Base-by-base conservation (phyloP, 2,888 invertebrate genomes). In the Athetis lepigone region DNA sequence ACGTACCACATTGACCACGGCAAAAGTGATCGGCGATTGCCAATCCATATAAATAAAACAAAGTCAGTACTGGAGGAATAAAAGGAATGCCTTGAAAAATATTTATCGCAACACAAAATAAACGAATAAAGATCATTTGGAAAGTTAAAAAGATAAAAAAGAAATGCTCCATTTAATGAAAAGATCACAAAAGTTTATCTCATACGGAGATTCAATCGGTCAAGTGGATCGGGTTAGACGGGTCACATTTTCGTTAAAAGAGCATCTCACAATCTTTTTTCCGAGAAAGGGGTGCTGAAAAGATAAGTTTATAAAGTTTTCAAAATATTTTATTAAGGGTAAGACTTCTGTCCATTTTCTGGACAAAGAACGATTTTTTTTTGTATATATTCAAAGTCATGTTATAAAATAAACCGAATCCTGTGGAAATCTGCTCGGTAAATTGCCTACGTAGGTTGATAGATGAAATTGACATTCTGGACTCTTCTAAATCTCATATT, bases 221-320 rank as follows among this genome's bases (percentile, higher is more conserved):
- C 63, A 50, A 62, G 46, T 29, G n/a, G 23, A 39, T 4, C 37
- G 21, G 37, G 16, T 25, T 43, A 55, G 25, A 37, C 47, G 23
- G 70, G 39, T 56, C 45, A 56, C 49, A 40, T 36, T 62, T 23
- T 43, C 33, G 49, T 52, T 52, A 69, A 69, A 60, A 42, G 61
- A 58, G 33, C 45, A 52, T 54, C 29, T 23, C 25, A 27, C 6
- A 36, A 50, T 49, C n/a, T n/a, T 39, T 67, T 19, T 19, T 19
- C 13, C 3, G 4, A 33, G 18, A 19, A 55, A 21, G 21, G 23
- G 18, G 9, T 29, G 16, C 16, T 16, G n/a, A 19, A 37, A 29
- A 33, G 2, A 47, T 29, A 39, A 37, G 6, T 16, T 39, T 33
- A 49, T 0, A 19, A 6, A 5, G 9, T 16, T 40, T 18, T 18